A percentile compares a stretch with the other conserved stretches of the same genome.
Evolutionary conservation across 2,797 vertebrate genomes (phyloP).

Genomic region (Acipenser transmontanus): DNA sequence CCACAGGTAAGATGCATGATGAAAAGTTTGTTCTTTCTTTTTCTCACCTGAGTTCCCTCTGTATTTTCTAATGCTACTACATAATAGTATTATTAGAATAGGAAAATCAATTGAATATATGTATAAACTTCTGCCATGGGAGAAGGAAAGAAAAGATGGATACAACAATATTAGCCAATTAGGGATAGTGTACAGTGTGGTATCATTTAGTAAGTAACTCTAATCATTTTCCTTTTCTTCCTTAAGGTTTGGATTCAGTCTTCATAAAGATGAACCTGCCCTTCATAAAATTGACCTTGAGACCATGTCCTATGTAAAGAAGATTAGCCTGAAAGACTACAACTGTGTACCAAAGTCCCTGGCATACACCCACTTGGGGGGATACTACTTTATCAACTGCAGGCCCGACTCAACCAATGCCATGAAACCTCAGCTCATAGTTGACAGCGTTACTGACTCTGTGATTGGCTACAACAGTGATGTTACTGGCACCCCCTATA

Average conservation of each 20-base stretch:
- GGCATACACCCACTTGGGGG: conserved; percentile 86
- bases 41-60: too few relatives aligned
- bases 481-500: conserved; percentile 74
- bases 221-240: conserved; percentile 14
- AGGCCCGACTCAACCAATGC: conserved; percentile 70
- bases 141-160: too few relatives aligned
- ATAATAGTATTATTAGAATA: too few relatives aligned
- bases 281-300: conserved; percentile 94
- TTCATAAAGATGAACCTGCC: conserved; percentile 82
- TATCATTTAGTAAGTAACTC: not conserved
- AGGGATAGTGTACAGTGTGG: not conserved
- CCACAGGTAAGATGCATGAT: too few relatives aligned
- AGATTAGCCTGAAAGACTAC: conserved; percentile 79
- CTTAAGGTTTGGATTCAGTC: conserved; percentile 84
- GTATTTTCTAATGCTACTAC: too few relatives aligned
- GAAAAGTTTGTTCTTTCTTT: too few relatives aligned
- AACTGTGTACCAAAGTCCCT: conserved; percentile 80
- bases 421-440: conserved; percentile 71
- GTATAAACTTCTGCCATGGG: too few relatives aligned
- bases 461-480: conserved; percentile 79
- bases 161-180: too few relatives aligned
- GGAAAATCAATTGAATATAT: too few relatives aligned
- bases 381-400: conserved; percentile 85
- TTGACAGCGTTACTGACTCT: conserved; percentile 81
- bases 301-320: conserved; percentile 82